Percentiles rank a stretch among this genome's conserved stretches.
phyloP scores from a whole-genome alignment of 1,140 invertebrate genomes.

The Oryctes rhinoceros region DNA sequence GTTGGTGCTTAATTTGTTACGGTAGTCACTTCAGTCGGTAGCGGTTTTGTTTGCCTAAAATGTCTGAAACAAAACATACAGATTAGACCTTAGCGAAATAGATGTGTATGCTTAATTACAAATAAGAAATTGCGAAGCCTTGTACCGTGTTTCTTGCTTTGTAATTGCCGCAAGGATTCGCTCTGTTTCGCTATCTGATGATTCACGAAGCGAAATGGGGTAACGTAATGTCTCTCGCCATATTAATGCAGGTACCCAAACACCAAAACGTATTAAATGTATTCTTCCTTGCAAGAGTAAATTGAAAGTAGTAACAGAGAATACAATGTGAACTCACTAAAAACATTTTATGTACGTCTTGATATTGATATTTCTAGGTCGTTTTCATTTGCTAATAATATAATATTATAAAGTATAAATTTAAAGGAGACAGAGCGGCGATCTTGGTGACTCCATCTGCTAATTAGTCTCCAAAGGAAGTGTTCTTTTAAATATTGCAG shows the following conservation, averaged over 20 bases:
- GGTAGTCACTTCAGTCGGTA: conserved; percentile 29
- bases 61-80: conserved; percentile 30
- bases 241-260: background rate
- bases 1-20: conserved; percentile 19
- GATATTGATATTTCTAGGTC: too few relatives aligned
- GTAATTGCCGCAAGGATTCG: background rate
- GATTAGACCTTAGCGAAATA: conserved; percentile 16
- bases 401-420: too few relatives aligned
- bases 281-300: background rate
- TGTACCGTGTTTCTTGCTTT: conserved; percentile 18
- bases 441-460: too few relatives aligned
- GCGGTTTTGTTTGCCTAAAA: conserved; percentile 14
- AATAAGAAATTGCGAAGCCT: conserved; percentile 21
- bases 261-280: background rate
- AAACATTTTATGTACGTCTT: too few relatives aligned
- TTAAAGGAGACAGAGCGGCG: too few relatives aligned
- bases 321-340: too few relatives aligned
- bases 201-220: background rate
- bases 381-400: too few relatives aligned
- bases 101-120: conserved; percentile 36
- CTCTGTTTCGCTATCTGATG: background rate
- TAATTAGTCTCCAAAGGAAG: too few relatives aligned
- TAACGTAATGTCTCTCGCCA: background rate
- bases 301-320: too few relatives aligned
- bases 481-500: too few relatives aligned